Evolutionary conservation across 2,888 invertebrate genomes (phyloP).

Genomic region (Cataglyphis altisquamis): DNA sequence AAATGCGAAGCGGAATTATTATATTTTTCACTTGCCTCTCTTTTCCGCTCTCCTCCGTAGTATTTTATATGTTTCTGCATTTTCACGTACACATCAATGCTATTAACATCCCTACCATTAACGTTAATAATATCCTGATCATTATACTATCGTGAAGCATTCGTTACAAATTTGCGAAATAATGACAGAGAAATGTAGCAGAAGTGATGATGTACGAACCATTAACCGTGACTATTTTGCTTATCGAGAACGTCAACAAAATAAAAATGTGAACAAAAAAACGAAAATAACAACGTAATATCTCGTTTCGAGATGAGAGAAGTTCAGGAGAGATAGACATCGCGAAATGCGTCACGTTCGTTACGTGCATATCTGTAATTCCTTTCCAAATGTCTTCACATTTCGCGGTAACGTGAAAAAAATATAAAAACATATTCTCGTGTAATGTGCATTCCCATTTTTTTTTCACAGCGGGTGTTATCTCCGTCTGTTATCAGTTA

Average conservation of each 20-base stretch:
- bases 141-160: neutral
- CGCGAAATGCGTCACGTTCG: constrained; percentile 14
- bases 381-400: constrained; percentile 43
- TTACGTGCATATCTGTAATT: constrained; percentile 22
- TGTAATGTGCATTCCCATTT: neutral
- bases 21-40: neutral
- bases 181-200: neutral
- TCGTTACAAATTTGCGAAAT: neutral
- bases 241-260: neutral
- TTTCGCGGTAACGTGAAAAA: constrained; percentile 4
- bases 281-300: neutral
- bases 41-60: neutral
- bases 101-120: neutral
- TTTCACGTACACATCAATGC: neutral
- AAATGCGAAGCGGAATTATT: constrained; percentile 9
- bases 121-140: neutral
- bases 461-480: neutral
- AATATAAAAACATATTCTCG: constrained; percentile 1
- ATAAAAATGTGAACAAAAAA: no score
- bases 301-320: constrained; percentile 21
- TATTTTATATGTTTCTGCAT: neutral
- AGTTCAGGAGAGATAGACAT: constrained; percentile 21
- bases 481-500: constrained; percentile 18
- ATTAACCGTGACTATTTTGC: constrained; percentile 4
- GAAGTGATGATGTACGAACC: neutral